Evolutionary conservation across 2,797 vertebrate genomes (phyloP), one percentile per base, ranked within the genome.

Genomic region (Ciconia nigra): DNA sequence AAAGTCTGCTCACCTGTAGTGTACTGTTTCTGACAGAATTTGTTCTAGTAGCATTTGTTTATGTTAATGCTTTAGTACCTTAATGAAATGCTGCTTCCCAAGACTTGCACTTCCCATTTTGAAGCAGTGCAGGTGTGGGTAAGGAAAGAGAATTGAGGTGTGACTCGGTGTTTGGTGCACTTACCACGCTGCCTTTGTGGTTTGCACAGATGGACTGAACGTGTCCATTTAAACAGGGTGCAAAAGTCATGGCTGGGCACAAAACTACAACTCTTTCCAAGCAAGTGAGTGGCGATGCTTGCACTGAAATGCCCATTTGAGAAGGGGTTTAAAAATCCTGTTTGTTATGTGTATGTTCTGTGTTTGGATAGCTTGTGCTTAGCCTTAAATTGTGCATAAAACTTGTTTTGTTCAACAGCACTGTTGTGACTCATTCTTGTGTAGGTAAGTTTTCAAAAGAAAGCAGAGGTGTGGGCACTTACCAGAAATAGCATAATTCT

Each of bases 381-480:
- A 78, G 79, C 72, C 35, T 95, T 71, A 88, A 93, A 86, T 81
- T 94, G 52, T 1, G 0, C 82, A 88, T 79, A 52, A 70, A 89
- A 58, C 84, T 83, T 96, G 70, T 83, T 95, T 95, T 95, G 91
- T 71, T 94, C 91, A 96, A 19, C 79, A 66, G 73, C 83, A 3
- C 66, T 73, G 41, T 31, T 90, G 44, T 94, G 94, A 96, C 61
- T 97, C 84, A 91, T 83, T 94, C 73, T 44, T 93, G 59, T 94
- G 89, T 90, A 93, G 86, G 55, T 96, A 63, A 90, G 76, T 80
- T 61, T 79, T 89, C 84, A 83, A 89, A 94, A 89, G 83, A 69
- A 96, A 78, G 90, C 65, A 73, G 91, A 91, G 90, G 42, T 87
- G 62, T 93, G 57, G 83, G 61, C 65, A 31, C 41, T 96, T 72